These are phyloP conservation scores for Alsophila aescularia DNA, from an alignment of 2,888 invertebrate species.

Conservation along the genomic window DNA sequence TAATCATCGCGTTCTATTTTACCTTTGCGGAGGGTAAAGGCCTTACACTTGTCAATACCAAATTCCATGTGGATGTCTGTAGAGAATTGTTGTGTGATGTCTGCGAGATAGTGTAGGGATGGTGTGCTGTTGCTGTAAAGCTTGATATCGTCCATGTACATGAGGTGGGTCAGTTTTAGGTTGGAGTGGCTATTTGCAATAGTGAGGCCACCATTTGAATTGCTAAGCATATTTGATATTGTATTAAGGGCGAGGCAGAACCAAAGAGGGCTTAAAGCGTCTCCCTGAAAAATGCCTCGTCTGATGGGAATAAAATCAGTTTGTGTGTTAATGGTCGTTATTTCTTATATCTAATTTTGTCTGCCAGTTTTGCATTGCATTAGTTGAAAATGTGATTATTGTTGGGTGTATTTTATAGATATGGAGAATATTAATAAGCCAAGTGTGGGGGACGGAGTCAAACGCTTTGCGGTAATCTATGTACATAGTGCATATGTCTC, in stretches of 20 bases:
- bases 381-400: background rate
- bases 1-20: background rate
- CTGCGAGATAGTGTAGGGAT: slow-evolving; percentile 2
- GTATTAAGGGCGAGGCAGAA: background rate
- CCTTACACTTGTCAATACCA: slow-evolving; percentile 19
- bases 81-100: slow-evolving; percentile 16
- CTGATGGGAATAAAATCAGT: background rate
- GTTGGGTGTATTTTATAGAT: background rate
- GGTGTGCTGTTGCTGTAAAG: background rate
- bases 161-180: background rate
- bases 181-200: too few relatives aligned
- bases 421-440: slow-evolving; percentile 13
- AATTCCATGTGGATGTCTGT: slow-evolving; percentile 11
- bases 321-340: background rate
- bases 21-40: background rate
- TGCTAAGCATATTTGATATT: background rate
- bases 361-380: background rate
- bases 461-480: background rate
- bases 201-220: too few relatives aligned
- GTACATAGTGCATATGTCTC: slow-evolving; percentile 12
- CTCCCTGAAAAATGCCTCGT: slow-evolving; percentile 1
- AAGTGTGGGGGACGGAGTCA: background rate
- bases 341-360: background rate
- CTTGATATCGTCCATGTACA: background rate
- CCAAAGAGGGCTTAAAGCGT: background rate